Conservation (phyloP, 2,888 invertebrate species). For the Eurytoma californica region DNA sequence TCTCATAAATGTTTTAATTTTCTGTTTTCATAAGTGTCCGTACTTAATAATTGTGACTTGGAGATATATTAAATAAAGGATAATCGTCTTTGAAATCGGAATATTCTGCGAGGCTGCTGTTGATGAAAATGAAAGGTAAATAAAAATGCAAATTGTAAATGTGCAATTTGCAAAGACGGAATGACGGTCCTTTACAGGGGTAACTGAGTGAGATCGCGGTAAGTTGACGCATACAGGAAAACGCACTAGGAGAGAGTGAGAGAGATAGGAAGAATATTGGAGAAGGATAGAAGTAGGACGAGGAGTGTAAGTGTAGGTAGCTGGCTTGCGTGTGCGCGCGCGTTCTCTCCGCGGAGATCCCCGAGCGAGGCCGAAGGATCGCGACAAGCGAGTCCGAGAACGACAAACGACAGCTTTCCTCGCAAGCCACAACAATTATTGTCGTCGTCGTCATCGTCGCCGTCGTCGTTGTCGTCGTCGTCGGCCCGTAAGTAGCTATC, state of each 20-base stretch:
- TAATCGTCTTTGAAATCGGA: no score
- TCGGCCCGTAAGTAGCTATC: slow-evolving; percentile 42
- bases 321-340: slow-evolving; percentile 44
- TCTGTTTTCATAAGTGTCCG: no score
- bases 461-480: slow-evolving; percentile 23
- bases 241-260: not conserved
- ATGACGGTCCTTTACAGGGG: not conserved
- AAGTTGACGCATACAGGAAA: no score
- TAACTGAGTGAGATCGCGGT: not conserved
- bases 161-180: not conserved
- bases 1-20: no score
- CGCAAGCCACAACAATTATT: slow-evolving; percentile 43
- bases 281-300: not conserved
- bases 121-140: no score
- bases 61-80: no score
- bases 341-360: slow-evolving; percentile 65
- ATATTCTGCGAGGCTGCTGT: no score
- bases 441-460: slow-evolving; percentile 30
- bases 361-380: slow-evolving; percentile 73
- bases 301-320: slow-evolving; percentile 11
- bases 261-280: not conserved
- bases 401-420: slow-evolving; percentile 33
- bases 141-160: not conserved
- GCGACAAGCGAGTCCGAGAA: slow-evolving; percentile 67
- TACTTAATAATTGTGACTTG: no score